These are phyloP conservation scores for Lasioglossum morio DNA, from an alignment of 2,888 invertebrate species.

Conservation along the genomic window DNA sequence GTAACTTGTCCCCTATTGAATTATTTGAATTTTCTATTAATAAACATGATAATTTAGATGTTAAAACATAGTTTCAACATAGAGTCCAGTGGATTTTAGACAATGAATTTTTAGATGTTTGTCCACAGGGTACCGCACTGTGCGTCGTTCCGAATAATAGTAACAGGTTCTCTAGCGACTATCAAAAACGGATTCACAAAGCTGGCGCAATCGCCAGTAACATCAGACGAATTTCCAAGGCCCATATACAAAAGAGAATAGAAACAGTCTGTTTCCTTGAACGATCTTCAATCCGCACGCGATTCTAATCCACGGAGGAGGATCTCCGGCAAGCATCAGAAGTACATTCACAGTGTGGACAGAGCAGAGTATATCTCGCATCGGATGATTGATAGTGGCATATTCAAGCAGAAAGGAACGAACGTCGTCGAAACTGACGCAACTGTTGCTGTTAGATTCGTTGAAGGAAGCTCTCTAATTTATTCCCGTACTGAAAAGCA, in stretches of 20 bases:
- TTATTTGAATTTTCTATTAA: too few relatives aligned
- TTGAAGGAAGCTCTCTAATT: neutral
- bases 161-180: neutral
- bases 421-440: neutral
- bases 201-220: neutral
- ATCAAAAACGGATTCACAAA: neutral
- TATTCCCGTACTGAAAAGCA: slow-evolving; percentile 28
- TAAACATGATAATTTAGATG: too few relatives aligned
- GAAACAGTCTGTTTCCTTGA: neutral
- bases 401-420: neutral
- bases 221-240: neutral
- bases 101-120: too few relatives aligned
- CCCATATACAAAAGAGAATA: neutral
- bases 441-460: neutral
- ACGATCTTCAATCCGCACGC: neutral
- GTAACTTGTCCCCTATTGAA: too few relatives aligned
- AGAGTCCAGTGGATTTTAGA: too few relatives aligned
- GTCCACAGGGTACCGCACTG: too few relatives aligned
- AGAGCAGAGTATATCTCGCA: neutral
- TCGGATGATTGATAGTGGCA: neutral
- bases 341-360: neutral
- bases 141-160: neutral
- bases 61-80: too few relatives aligned
- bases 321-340: neutral
- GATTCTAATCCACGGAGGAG: neutral